A percentile compares a stretch with the other conserved stretches of the same genome.
Conservation (phyloP, 2,113 vertebrate species). For the Melospiza melodia region DNA sequence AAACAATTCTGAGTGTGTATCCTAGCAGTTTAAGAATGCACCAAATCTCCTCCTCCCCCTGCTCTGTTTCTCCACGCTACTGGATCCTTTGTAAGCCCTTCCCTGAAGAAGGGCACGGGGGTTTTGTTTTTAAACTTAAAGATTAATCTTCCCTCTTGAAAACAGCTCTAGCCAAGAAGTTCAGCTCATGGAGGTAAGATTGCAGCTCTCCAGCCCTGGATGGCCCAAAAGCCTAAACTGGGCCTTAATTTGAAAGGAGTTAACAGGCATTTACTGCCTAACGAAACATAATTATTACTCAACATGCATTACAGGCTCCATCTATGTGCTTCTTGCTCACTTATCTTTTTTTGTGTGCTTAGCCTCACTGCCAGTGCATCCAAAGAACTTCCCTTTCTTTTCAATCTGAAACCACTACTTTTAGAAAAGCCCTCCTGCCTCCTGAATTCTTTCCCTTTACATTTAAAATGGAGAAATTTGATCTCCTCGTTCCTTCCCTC, state of each 20-base stretch:
- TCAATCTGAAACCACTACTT: neutral
- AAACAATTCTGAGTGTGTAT: neutral
- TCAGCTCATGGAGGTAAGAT: neutral
- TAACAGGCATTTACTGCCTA: slow-evolving; percentile 63
- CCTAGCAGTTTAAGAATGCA: neutral
- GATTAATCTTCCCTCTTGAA: neutral
- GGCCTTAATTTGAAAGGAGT: slow-evolving; percentile 48
- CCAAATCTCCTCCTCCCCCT: neutral
- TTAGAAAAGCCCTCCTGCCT: neutral
- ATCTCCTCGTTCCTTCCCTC: neutral
- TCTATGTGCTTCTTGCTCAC: slow-evolving; percentile 15
- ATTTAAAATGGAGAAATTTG: neutral
- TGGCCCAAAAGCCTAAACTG: neutral
- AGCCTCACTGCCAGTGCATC: neutral
- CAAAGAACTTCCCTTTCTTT: neutral
- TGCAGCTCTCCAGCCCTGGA: neutral
- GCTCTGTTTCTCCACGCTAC: neutral
- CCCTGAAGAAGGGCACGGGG: neutral
- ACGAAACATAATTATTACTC: slow-evolving; percentile 44
- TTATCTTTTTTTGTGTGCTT: neutral
- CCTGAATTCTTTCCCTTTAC: neutral
- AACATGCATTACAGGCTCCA: slow-evolving; percentile 24
- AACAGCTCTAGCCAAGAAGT: neutral
- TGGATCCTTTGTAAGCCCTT: neutral
- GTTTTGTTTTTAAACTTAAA: neutral